Base-by-base conservation (phyloP, 2,113 vertebrate species). In the Ascaphus truei region DNA sequence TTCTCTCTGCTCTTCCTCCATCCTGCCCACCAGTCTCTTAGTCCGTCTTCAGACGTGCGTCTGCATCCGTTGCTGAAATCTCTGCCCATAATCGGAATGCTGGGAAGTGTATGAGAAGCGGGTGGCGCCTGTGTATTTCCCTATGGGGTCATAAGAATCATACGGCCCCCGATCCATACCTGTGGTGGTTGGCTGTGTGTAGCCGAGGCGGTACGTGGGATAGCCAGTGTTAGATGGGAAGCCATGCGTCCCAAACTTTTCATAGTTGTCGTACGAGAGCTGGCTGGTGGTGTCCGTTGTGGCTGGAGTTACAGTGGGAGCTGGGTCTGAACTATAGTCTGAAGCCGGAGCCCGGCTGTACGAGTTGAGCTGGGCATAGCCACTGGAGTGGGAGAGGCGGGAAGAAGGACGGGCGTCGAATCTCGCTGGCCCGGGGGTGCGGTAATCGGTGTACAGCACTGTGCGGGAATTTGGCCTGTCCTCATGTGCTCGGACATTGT, bases 61-160 rank as follows among this genome's bases (percentile, higher is more conserved):
- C 91, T 98, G 96, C 95, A 97, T 98, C 68, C 96, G 81, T 80
- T 98, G 96, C n/a, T 95, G 96, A 83, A 96, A 95, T 66, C 94
- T 88, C 73, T 94, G 91, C 53, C 94, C 94, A 16, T 93, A 96
- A 84, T 98, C 96, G 62, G 95, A 94, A 61, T 95, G 95, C 4
- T 94, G 94, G 6, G 96, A 96, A 1, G 94, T 93, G 79, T 97
- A 96, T 0, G 95, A 97, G 79, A 95, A 98, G 0, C 94, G 86
- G 0, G 92, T 87, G 73, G 87, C 83, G 0, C 85, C 88, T 57
- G 85, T 82, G 3, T 93, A 95, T 74, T 96, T 97, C 34, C 92
- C 92, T 10, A 92, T 78, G 3, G 86, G 57, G 31, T 91, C 89
- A 0, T 80, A 90, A 0, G 82, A 65, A 0, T 91, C 89, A 2